Evolutionary conservation across 2,888 invertebrate species (phyloP).

Genomic region (Cepaea hortensis): DNA sequence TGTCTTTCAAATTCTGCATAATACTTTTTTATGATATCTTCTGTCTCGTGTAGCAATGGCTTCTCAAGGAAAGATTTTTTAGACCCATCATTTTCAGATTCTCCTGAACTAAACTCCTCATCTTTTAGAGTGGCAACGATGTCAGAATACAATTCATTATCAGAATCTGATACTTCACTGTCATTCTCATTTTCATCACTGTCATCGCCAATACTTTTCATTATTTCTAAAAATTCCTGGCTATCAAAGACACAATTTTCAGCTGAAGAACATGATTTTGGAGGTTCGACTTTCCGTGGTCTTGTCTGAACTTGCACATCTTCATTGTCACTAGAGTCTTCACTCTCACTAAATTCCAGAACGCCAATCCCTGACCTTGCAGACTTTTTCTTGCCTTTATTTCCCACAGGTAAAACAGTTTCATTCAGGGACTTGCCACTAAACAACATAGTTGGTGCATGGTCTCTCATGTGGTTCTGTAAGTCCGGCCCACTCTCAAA

Average conservation of each 20-base stretch:
- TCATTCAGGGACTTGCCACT: slow-evolving; percentile 42
- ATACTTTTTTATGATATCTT: slow-evolving; percentile 37
- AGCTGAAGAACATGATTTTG: not conserved
- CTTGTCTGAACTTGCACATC: not conserved
- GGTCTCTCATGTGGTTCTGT: slow-evolving; percentile 37
- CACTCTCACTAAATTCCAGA: slow-evolving; percentile 20
- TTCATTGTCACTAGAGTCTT: slow-evolving; percentile 39
- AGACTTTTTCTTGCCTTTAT: not conserved
- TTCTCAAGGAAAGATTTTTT: slow-evolving; percentile 15
- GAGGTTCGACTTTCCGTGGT: not conserved
- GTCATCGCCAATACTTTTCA: slow-evolving; percentile 29
- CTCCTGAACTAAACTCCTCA: slow-evolving; percentile 21
- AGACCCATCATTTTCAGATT: slow-evolving; percentile 36
- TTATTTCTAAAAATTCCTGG: slow-evolving; percentile 38
- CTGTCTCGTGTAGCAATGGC: not conserved
- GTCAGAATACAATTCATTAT: slow-evolving; percentile 28
- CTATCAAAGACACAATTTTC: slow-evolving; percentile 15
- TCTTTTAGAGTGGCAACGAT: slow-evolving; percentile 9
- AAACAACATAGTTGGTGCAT: slow-evolving; percentile 48
- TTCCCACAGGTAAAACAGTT: slow-evolving; percentile 5
- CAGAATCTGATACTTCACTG: slow-evolving; percentile 15
- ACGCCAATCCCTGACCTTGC: not conserved
- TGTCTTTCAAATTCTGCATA: slow-evolving; percentile 35
- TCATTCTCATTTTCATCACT: slow-evolving; percentile 35
- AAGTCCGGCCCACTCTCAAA: slow-evolving; percentile 35